phyloP scores from a whole-genome alignment of 2,113 vertebrate species.

The Speoplatyrhinus poulsoni region DNA sequence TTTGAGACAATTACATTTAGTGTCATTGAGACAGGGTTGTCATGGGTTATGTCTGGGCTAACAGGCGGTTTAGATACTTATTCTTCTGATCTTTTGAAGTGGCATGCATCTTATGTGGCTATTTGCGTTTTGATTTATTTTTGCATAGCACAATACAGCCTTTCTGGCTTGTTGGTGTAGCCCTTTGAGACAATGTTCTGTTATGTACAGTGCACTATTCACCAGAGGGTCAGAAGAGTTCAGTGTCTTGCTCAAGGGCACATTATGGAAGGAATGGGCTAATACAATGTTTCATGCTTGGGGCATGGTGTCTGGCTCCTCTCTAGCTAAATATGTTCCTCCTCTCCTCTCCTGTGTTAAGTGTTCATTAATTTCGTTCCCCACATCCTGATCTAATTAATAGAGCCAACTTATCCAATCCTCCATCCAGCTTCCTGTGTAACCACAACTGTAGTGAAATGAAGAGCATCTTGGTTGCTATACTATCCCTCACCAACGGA shows the following conservation, averaged over 20 bases:
- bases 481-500: background rate
- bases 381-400: conserved; percentile 64
- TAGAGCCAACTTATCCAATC: conserved; percentile 12
- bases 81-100: conserved; percentile 22
- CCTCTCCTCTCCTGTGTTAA: background rate
- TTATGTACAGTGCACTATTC: no score
- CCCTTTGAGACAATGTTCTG: no score
- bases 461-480: conserved; percentile 29
- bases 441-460: conserved; percentile 18
- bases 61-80: background rate
- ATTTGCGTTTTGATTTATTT: background rate
- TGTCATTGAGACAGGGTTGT: background rate
- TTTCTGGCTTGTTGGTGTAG: background rate
- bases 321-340: background rate
- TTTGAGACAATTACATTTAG: conserved; percentile 18
- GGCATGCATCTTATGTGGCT: background rate
- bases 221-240: no score
- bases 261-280: no score
- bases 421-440: conserved; percentile 45
- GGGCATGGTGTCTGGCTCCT: no score
- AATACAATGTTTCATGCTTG: no score
- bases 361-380: conserved; percentile 53
- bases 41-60: conserved; percentile 7
- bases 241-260: no score
- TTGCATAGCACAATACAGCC: no score